A percentile compares a stretch with the other conserved stretches of the same genome.
phyloP scores from a whole-genome alignment of 2,797 vertebrate species.

The Premnoplex brunnescens region DNA sequence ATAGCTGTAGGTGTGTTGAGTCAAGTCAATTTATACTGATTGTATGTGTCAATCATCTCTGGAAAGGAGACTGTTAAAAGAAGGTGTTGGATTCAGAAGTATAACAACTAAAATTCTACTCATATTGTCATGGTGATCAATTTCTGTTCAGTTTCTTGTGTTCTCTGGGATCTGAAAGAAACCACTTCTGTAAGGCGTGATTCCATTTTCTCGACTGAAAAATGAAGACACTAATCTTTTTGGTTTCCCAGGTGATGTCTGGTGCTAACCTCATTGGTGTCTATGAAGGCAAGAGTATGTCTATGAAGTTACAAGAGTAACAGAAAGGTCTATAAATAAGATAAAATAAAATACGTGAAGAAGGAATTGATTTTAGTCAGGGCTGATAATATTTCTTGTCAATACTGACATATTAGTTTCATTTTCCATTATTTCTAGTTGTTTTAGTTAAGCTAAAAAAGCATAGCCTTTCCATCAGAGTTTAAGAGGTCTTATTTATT shows the following conservation, averaged over 20 bases:
- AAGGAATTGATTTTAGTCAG: constrained; percentile 1
- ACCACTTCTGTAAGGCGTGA: not conserved
- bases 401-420: constrained; percentile 14
- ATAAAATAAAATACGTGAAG: not conserved
- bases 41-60: not conserved
- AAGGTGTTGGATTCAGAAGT: not conserved
- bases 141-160: not conserved
- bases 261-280: not conserved
- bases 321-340: constrained; percentile 6
- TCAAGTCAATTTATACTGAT: not conserved
- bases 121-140: not conserved
- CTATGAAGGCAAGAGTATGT: no score
- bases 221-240: not conserved
- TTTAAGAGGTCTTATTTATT: constrained; percentile 11
- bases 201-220: not conserved
- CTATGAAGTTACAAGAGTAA: no score
- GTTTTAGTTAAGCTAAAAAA: constrained; percentile 17
- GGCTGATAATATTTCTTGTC: constrained; percentile 14
- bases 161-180: not conserved
- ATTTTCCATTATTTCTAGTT: constrained; percentile 13
- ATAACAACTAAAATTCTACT: not conserved
- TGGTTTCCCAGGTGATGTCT: not conserved
- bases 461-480: not conserved
- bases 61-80: not conserved
- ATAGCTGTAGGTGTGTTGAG: not conserved